A percentile compares a stretch with the other conserved stretches of the same genome.
phyloP scores from a whole-genome alignment of 2,888 invertebrate species.

The Oeneis ivallda region DNA sequence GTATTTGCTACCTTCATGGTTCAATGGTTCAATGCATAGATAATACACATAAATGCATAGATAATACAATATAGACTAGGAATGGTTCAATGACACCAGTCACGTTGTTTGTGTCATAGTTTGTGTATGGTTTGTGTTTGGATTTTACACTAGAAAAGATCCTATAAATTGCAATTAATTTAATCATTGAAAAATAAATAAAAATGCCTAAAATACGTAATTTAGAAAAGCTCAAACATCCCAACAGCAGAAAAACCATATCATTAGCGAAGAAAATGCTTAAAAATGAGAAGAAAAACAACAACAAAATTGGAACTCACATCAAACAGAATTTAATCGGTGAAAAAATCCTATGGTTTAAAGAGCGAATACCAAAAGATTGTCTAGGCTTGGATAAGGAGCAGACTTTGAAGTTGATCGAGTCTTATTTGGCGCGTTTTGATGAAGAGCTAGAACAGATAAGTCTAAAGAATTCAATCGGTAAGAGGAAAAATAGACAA shows the following conservation, averaged over 20 bases:
- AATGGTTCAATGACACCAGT: too few species aligned
- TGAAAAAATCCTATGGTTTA: conserved; percentile 91
- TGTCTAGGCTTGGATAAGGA: conserved; percentile 80
- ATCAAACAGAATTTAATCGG: conserved; percentile 88
- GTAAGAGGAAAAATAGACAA: conserved; percentile 87
- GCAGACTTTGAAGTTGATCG: conserved; percentile 82
- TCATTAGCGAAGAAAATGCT: conserved; percentile 87
- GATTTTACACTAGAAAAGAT: too few species aligned
- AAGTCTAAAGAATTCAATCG: conserved; percentile 88
- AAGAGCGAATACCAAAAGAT: conserved; percentile 83
- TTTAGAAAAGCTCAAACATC: conserved; percentile 86
- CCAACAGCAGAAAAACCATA: conserved; percentile 91
- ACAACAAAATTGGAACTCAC: conserved; percentile 83
- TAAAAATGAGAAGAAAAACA: conserved; percentile 83
- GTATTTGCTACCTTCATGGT: too few species aligned
- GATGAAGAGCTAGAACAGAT: conserved; percentile 91
- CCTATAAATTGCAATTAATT: too few species aligned
- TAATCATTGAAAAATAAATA: background rate
- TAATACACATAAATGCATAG: too few species aligned
- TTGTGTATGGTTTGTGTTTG: too few species aligned
- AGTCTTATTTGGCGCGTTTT: conserved; percentile 81
- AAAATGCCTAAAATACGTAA: conserved; percentile 70
- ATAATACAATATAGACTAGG: too few species aligned
- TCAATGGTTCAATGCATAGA: too few species aligned
- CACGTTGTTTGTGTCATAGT: too few species aligned